Evolutionary conservation across 2,797 vertebrate genomes (phyloP).

Genomic region (Bradypus variegatus): DNA sequence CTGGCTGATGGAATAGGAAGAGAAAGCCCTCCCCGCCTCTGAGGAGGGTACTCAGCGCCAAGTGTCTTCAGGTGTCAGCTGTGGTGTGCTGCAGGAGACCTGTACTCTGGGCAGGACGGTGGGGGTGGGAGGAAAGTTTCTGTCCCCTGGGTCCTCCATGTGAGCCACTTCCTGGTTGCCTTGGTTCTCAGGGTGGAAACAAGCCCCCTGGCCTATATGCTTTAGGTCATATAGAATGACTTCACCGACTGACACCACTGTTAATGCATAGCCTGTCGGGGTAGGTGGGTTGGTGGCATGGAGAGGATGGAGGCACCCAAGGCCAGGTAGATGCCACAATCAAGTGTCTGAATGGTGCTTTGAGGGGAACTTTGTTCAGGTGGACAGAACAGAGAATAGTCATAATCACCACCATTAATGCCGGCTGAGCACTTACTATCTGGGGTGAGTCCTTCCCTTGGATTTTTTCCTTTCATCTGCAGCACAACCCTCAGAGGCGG

Average conservation of each 20-base stretch:
- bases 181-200: not conserved
- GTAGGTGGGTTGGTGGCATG: accelerated
- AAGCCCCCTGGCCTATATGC: not conserved
- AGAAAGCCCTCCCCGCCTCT: not conserved
- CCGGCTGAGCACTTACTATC: not conserved
- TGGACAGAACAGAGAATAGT: not conserved
- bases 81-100: not conserved
- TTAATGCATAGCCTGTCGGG: not conserved
- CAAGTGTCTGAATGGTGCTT: not conserved
- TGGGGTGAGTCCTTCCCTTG: no score
- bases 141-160: not conserved
- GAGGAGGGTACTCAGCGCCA: not conserved
- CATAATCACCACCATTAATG: accelerated
- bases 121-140: not conserved
- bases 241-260: not conserved
- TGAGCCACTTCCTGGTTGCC: not conserved
- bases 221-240: not conserved
- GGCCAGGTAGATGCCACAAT: not conserved
- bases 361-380: not conserved
- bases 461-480: not conserved
- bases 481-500: not conserved
- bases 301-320: not conserved
- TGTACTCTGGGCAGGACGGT: not conserved
- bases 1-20: not conserved
- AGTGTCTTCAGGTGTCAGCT: not conserved